phyloP scores from a whole-genome alignment of 2,888 invertebrate genomes.

The Itoplectis maculator region DNA sequence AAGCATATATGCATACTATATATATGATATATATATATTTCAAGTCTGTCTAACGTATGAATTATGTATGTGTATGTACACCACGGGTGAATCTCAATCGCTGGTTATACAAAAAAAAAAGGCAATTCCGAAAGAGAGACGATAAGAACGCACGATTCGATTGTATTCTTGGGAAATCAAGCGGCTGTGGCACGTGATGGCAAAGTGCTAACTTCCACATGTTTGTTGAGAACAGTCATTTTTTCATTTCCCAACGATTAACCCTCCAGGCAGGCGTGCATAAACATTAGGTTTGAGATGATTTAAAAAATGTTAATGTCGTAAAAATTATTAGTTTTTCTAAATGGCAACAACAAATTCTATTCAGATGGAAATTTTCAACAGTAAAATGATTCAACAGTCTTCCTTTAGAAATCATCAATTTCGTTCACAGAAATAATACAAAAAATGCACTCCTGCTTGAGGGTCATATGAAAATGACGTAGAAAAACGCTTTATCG shows the following conservation, averaged over 20 bases:
- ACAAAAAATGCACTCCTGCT: constrained; percentile 35
- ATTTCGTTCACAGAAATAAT: background rate
- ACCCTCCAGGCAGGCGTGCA: constrained; percentile 17
- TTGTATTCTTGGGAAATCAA: constrained; percentile 20
- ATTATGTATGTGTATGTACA: constrained; percentile 39
- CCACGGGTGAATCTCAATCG: constrained; percentile 31
- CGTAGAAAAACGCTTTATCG: constrained; percentile 27
- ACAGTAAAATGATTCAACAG: too few relatives aligned
- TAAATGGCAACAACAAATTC: background rate
- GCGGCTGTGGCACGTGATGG: background rate
- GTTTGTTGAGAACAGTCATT: constrained; percentile 9
- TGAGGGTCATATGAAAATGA: constrained; percentile 10
- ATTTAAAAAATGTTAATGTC: background rate
- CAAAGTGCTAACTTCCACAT: background rate
- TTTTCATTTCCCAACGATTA: constrained; percentile 24
- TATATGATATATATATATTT: constrained; percentile 43
- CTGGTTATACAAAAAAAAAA: constrained; percentile 27
- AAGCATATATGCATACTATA: constrained; percentile 46
- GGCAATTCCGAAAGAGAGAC: constrained; percentile 6
- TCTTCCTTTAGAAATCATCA: too few relatives aligned
- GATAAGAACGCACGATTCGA: background rate
- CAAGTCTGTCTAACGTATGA: constrained; percentile 45
- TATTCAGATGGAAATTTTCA: background rate
- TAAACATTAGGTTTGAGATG: constrained; percentile 15
- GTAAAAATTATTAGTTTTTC: background rate